Evolutionary conservation across 2,113 vertebrate species (phyloP), one percentile per base, ranked within the genome.

Genomic region (Chrysemys picta): DNA sequence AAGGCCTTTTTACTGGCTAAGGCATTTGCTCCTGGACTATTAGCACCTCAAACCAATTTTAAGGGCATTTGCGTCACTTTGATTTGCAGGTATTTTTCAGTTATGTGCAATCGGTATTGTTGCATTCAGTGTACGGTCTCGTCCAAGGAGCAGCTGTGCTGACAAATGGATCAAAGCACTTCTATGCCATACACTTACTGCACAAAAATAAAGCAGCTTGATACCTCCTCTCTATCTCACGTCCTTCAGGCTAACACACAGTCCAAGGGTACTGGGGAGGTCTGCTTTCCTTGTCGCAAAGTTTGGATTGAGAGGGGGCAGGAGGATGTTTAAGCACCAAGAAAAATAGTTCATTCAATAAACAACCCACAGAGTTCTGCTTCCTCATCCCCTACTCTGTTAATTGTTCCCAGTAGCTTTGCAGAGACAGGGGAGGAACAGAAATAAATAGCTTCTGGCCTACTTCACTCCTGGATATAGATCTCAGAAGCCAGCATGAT

Each of bases 51-150:
- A 89, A 95, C 89, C 0, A 1, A 90, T 91, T 90, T 86, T 83
- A 91, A 84, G 84, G 92, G 95, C 88, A 85, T 96, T 96, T 89
- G 85, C 94, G 96, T 97, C 97, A 95, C 97, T 95, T 81, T 45
- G 92, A 82, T 85, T 95, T 97, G 86, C 91, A 96, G 96, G 94
- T 96, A 95, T 97, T 95, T 97, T 97, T 95, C 95, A 96, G 96
- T 97, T 97, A 97, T 96, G 97, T 96, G 96, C 96, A 95, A 96
- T 97, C 95, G 97, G 96, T 97, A 93, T 94, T 96, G 95, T 95
- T 96, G 93, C 84, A 93, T 84, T 95, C 95, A 52, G 91, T 87
- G 94, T 94, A 95, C 53, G 88, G 96, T 94, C 96, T 96, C 95
- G 97, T 97, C 87, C 57, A 82, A 49, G 76, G 91, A 96, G 97